A percentile compares a stretch with the other conserved stretches of the same genome.
These are phyloP conservation scores for Diaprepes abbreviatus DNA, from an alignment of 2,888 invertebrate species.

Conservation along the genomic window DNA sequence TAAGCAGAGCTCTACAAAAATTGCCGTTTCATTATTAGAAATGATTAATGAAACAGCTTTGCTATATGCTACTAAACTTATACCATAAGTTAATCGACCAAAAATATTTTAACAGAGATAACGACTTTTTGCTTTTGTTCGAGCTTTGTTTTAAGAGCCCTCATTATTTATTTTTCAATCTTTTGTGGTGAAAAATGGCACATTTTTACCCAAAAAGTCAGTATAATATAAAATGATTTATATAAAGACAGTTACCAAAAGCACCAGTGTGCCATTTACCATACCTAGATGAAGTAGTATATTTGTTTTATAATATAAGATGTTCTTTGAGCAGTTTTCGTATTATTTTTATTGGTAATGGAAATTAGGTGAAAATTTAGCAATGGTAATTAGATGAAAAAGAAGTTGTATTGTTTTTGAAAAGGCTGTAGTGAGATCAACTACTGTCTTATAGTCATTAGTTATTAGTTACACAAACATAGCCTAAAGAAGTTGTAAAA, in stretches of 20 bases:
- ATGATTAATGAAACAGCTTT: conserved; percentile 59
- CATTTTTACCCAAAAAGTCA: conserved; percentile 1
- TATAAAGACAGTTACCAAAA: neutral
- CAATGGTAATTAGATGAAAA: too few relatives aligned
- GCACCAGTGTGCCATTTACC: too few relatives aligned
- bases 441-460: too few relatives aligned
- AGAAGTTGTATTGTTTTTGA: too few relatives aligned
- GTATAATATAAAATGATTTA: neutral
- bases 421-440: too few relatives aligned
- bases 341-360: too few relatives aligned
- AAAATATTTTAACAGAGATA: conserved; percentile 54
- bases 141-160: conserved; percentile 35
- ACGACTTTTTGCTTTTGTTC: conserved; percentile 42
- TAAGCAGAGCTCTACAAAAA: conserved; percentile 52
- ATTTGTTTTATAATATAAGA: too few relatives aligned
- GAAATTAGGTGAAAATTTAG: too few relatives aligned
- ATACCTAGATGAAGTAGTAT: too few relatives aligned
- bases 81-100: conserved; percentile 62
- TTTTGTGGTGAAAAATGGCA: conserved; percentile 26
- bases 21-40: conserved; percentile 58
- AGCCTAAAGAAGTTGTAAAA: too few relatives aligned
- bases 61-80: conserved; percentile 59
- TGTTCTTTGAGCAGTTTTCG: too few relatives aligned
- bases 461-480: too few relatives aligned
- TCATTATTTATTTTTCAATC: conserved; percentile 36